Percentiles rank a stretch among this genome's conserved stretches.
These are phyloP conservation scores for Limnephilus lunatus DNA, from an alignment of 2,888 invertebrate species.

Conservation along the genomic window DNA sequence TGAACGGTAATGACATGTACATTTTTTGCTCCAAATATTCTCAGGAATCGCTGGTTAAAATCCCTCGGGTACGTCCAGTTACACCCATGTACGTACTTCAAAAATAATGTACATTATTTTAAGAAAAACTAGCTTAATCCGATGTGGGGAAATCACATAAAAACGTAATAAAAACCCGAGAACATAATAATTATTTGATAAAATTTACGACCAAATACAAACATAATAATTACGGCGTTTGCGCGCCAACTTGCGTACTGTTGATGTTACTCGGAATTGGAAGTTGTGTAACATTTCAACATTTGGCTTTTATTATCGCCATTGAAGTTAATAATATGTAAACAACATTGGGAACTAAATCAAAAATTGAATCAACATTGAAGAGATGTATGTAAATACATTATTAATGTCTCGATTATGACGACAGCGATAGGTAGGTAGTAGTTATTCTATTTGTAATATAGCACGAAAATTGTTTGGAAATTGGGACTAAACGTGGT, in stretches of 20 bases:
- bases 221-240: too few relatives aligned
- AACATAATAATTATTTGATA: not conserved
- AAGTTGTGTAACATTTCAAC: not conserved
- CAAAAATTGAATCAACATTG: not conserved
- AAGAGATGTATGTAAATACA: not conserved
- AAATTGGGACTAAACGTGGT: not conserved
- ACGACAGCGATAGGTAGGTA: not conserved
- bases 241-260: not conserved
- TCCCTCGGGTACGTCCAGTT: too few relatives aligned
- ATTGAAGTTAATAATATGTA: not conserved
- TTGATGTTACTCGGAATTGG: too few relatives aligned
- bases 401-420: not conserved
- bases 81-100: too few relatives aligned
- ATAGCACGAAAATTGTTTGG: not conserved
- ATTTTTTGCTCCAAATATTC: too few relatives aligned
- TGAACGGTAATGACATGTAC: not conserved
- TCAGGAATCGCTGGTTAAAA: too few relatives aligned
- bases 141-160: not conserved
- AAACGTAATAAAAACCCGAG: not conserved
- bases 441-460: too few relatives aligned
- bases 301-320: not conserved
- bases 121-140: too few relatives aligned
- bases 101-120: too few relatives aligned
- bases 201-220: not conserved
- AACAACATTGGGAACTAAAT: not conserved